Conservation (phyloP, 2,113 vertebrate species). For the Lepus americanus region DNA sequence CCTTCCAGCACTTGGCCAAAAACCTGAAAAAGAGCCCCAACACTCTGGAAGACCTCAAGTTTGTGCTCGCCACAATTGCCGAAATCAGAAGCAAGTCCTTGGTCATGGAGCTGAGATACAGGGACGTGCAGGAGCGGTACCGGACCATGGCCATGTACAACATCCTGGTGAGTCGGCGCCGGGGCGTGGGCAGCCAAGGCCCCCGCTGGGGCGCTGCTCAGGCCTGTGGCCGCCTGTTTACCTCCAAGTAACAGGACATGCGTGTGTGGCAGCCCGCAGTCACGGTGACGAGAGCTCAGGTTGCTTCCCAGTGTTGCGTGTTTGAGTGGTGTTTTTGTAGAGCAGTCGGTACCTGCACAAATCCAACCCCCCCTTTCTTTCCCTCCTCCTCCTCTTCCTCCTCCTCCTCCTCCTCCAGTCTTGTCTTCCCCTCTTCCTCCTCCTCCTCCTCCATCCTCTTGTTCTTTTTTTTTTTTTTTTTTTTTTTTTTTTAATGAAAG, state of each 20-base stretch:
- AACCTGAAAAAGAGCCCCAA: constrained; percentile 89
- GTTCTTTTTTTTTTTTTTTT: too few species aligned
- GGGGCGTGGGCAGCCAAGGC: not conserved
- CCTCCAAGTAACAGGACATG: too few species aligned
- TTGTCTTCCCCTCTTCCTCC: not conserved
- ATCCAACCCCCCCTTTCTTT: not conserved
- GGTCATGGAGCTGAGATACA: constrained; percentile 91
- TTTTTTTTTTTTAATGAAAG: too few species aligned
- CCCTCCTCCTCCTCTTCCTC: too few species aligned
- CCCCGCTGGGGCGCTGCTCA: not conserved
- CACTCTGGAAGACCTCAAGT: constrained; percentile 93
- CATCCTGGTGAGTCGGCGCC: constrained; percentile 87
- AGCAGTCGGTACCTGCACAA: accelerated
- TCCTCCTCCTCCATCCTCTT: too few species aligned
- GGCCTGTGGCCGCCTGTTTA: not conserved
- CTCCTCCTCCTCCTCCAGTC: too few species aligned
- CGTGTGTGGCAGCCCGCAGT: not conserved
- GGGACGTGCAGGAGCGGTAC: constrained; percentile 93
- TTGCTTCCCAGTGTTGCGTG: not conserved
- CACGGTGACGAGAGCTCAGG: not conserved
- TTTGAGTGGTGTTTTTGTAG: not conserved
- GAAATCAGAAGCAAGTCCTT: constrained; percentile 91
- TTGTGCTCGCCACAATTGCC: constrained; percentile 92
- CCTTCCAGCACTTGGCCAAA: constrained; percentile 87
- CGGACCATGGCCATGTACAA: constrained; percentile 92